Base-by-base conservation (phyloP, 1,140 invertebrate species). In the Heliothis virescens region DNA sequence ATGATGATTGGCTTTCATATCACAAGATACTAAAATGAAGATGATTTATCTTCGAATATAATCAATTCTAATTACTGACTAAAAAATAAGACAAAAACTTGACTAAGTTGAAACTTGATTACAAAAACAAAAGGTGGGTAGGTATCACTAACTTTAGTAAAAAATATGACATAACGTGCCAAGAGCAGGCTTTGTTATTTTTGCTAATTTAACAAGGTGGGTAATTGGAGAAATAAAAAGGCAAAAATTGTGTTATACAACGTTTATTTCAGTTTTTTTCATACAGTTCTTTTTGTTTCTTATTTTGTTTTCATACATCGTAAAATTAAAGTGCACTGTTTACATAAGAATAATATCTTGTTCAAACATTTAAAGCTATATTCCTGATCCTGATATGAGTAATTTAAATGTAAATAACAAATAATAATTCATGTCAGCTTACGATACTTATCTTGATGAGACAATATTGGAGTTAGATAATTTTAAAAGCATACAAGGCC, bases 401-500 rank as follows among this genome's bases (percentile, higher is more conserved):
- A 74, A 47, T 48, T 48, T 67, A 48, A 67, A 47, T 47, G 41
- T 60, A 26, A 60, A 74, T 74, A 74, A 16, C 41, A 34, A 50
- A 48, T 26, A 50, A 13, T 72, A 34, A 48, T 48, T 53, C 34
- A 34, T 48, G 57, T n/a, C 72, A 73, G 18, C 57, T 52, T 74
- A 50, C 57, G 74, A 65, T 77, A 3, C 48, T 65, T 65, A 77
- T 65, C 74, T 21, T 65, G 53, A 52, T 63, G 15, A 53, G 41
- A 52, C 48, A 76, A 63, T 67, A 74, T 74, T 74, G 50, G 63
- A 26, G 48, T 65, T 57, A 57, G 62, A 77, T 67, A 77, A 47
- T 67, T 67, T 67, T 77, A 67, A 77, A 77, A 48, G 62, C 60
- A 29, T 47, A 60, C 75, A 77, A 77, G 75, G 75, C 62, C 79